Percentiles rank a stretch among this genome's conserved stretches.
phyloP scores from a whole-genome alignment of 2,888 invertebrate genomes.

The Catonia carolina region DNA sequence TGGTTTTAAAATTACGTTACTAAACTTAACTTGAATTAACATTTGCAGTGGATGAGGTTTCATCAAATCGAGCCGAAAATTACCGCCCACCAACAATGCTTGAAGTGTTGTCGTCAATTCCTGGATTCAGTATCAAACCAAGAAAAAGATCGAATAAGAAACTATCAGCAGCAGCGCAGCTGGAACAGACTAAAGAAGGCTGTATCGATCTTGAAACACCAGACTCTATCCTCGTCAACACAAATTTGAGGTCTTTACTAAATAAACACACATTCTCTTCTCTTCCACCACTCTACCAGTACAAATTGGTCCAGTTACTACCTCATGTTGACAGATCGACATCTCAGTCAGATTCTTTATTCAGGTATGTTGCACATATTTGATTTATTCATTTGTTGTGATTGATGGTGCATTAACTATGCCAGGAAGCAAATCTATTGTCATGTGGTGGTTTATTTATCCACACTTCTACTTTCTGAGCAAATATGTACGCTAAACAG shows the following conservation, averaged over 20 bases:
- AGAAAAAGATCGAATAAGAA: constrained; percentile 74
- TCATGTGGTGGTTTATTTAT: neutral
- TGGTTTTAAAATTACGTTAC: no score
- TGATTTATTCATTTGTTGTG: neutral
- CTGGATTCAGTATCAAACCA: constrained; percentile 75
- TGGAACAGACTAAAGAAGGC: constrained; percentile 88
- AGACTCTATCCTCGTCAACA: constrained; percentile 86
- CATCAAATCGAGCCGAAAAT: constrained; percentile 42
- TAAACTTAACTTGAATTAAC: no score
- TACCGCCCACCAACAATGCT: constrained; percentile 64
- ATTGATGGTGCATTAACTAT: neutral
- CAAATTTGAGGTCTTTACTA: constrained; percentile 80
- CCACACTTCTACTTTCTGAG: no score
- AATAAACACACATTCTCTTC: constrained; percentile 88
- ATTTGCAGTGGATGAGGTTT: constrained; percentile 41
- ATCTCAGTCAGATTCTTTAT: constrained; percentile 39
- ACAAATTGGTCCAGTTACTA: constrained; percentile 82
- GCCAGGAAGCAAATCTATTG: neutral
- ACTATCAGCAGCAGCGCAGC: constrained; percentile 82
- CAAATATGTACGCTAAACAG: no score
- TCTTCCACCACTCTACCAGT: constrained; percentile 83
- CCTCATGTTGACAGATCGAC: constrained; percentile 77
- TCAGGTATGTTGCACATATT: constrained; percentile 41
- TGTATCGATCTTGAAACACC: constrained; percentile 93
- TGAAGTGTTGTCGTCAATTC: constrained; percentile 80